These are phyloP conservation scores for Morpho deidamia DNA, from an alignment of 2,888 invertebrate genomes.

Conservation along the genomic window DNA sequence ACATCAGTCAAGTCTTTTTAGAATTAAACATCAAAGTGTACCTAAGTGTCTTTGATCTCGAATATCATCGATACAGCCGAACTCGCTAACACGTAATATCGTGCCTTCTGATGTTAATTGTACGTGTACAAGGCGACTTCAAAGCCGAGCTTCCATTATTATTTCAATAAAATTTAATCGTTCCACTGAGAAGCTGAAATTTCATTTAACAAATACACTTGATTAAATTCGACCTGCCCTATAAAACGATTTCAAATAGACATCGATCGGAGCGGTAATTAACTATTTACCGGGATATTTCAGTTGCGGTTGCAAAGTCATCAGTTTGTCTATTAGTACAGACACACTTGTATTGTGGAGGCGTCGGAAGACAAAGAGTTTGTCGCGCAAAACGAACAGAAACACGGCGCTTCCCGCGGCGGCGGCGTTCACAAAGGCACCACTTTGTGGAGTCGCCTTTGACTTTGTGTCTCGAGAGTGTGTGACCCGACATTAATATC, in stretches of 20 bases:
- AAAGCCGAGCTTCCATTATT: slow-evolving; percentile 28
- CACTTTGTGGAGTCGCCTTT: slow-evolving; percentile 70
- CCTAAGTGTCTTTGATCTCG: slow-evolving; percentile 59
- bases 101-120: slow-evolving; percentile 32
- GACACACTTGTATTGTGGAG: slow-evolving; percentile 34
- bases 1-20: slow-evolving; percentile 56
- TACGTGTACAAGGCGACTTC: slow-evolving; percentile 29
- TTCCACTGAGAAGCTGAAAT: slow-evolving; percentile 19
- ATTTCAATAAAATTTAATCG: slow-evolving; percentile 29
- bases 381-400: slow-evolving; percentile 48
- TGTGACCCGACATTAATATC: slow-evolving; percentile 70
- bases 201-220: slow-evolving; percentile 8
- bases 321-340: slow-evolving; percentile 10
- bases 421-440: slow-evolving; percentile 57
- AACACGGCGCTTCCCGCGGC: slow-evolving; percentile 36
- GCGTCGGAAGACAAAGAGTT: slow-evolving; percentile 62
- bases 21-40: slow-evolving; percentile 69
- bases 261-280: background rate
- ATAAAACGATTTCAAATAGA: background rate
- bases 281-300: background rate
- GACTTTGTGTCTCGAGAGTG: slow-evolving; percentile 51
- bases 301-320: slow-evolving; percentile 5
- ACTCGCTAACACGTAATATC: slow-evolving; percentile 40
- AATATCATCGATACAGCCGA: slow-evolving; percentile 63
- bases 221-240: slow-evolving; percentile 1